Evolutionary conservation across 2,113 vertebrate genomes (phyloP), one percentile per base, ranked within the genome.

Genomic region (Centropristis striata): DNA sequence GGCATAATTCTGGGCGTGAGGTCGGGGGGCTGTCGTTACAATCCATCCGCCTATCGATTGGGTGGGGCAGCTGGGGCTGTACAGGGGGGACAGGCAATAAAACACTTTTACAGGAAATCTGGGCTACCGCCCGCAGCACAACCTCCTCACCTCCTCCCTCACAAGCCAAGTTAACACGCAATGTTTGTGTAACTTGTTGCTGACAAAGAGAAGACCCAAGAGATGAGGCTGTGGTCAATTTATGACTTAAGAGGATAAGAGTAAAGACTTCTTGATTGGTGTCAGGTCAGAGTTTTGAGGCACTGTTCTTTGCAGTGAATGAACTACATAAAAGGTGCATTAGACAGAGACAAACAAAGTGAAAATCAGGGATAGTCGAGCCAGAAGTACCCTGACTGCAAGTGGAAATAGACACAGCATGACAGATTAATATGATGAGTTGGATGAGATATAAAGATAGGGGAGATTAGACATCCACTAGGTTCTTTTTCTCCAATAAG

Each of bases 101-200:
- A 92, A 91, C 75, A 90, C 75, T 88, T 93, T 88, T 81, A 90
- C 86, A 90, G 79, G 84, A 90, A 85, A 85, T 79, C 77, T 78
- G 71, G 78, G 67, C 78, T 73, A 69, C 60, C 8, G 79, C 80
- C 83, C 25, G 7, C 51, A 78, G 81, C 76, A 47, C 37, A 59
- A 20, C 75, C 64, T 51, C 55, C 53, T 23, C 15, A 13, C 27
- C 59, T 28, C 49, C 84, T 76, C 27, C 63, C 71, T 61, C 63
- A 13, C 51, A 16, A 37, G 75, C 74, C 67, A 70, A 81, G 73
- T 85, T 75, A 71, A 61, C 75, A 65, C 1, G 9, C 69, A 49
- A 71, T 69, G 72, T 70, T 85, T 83, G 51, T 80, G 20, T 68
- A 82, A 89, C 74, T 85, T 79, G 87, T 91, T 87, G 80, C 84